Evolutionary conservation across 92 coral and sea anemone species (phyloP), one percentile per base, ranked within the genome.

Genomic region (Zoanthus gigantus): DNA sequence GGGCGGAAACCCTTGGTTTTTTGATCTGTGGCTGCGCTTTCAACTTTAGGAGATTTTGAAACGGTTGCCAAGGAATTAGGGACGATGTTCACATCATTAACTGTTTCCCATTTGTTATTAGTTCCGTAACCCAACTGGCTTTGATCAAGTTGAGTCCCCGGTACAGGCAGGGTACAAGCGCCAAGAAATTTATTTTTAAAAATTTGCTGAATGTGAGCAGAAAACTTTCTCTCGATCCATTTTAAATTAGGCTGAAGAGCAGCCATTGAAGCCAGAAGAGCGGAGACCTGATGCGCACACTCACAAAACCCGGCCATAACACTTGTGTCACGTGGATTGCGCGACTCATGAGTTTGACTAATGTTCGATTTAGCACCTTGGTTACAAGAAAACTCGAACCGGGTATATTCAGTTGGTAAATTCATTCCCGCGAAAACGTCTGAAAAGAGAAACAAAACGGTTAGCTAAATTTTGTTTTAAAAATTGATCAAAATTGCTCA

Each of bases 291-390:
- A 66, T 66, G 85, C 3, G 85, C 85, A 6, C 85, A 81, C 53
- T 81, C 85, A 50, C 85, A 65, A 66, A 66, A 81, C 7, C 85
- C 85, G 6, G 85, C 85, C 75, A 81, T 81, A 16, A 11, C n/a
- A 2, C 74, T 9, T 4, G n/a, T 80, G 58, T 80, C 73, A 81
- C 75, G 47, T 6, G 58, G 74, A 48, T 66, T 16, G 12, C 58
- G 75, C 66, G 74, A 28, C 46, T 66, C 60, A 46, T 45, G 71
- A 54, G 31, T 31, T 44, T 29, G 56, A 79, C 83, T 37, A 12
- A 44, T 6, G 50, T 32, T 9, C 23, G 75, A 8, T 17, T 47
- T 30, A 12, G 13, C 15, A 18, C 16, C 61, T 17, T 18, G 57
- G 12, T 30, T 76, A 42, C 28, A 18, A 63, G 56, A 79, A 18